Conservation (phyloP, 2,888 invertebrate species). For the Deilephila elpenor region DNA sequence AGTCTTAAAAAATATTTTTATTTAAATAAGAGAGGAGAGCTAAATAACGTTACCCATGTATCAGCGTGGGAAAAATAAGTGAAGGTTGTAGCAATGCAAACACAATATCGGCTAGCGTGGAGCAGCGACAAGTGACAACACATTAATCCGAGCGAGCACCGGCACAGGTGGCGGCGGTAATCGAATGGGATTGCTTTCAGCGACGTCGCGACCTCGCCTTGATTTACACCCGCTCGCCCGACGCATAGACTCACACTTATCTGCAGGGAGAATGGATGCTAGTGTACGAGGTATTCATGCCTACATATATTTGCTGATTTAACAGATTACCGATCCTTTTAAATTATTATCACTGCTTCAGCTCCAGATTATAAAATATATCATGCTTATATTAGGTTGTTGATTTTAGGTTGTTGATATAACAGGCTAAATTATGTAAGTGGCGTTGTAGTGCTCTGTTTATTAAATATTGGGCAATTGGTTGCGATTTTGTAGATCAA, state of each 20-base stretch:
- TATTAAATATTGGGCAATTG: too few species aligned
- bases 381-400: too few species aligned
- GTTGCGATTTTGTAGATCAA: too few species aligned
- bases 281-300: neutral
- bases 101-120: slow-evolving; percentile 27
- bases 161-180: slow-evolving; percentile 47
- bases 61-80: neutral
- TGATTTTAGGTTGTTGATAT: too few species aligned
- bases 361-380: too few species aligned
- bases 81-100: neutral
- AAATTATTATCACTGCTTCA: too few species aligned
- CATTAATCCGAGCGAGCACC: slow-evolving; percentile 53
- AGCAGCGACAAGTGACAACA: slow-evolving; percentile 36
- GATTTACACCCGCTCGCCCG: slow-evolving; percentile 49
- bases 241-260: neutral
- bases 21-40: too few species aligned
- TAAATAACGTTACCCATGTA: neutral
- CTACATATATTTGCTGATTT: neutral
- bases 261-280: neutral
- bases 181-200: slow-evolving; percentile 59
- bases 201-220: slow-evolving; percentile 44
- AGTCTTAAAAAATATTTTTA: too few species aligned
- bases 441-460: too few species aligned
- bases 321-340: too few species aligned
- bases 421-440: too few species aligned